phyloP scores from a whole-genome alignment of 2,888 invertebrate species.

The Sympetrum striolatum region DNA sequence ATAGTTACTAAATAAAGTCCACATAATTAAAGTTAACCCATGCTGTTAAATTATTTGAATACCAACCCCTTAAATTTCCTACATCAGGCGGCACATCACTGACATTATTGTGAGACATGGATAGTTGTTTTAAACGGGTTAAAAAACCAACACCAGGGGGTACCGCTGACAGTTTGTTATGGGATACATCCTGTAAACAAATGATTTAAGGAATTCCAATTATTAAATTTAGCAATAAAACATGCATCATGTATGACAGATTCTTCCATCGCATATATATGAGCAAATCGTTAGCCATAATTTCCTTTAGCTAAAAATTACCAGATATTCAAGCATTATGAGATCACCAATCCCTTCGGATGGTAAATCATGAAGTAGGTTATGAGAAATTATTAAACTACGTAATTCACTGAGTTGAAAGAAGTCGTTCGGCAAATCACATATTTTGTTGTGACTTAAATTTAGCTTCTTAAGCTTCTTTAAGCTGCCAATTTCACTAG shows the following conservation, averaged over 20 bases:
- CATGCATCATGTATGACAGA: not conserved
- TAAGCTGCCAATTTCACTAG: constrained; percentile 75
- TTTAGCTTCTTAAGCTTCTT: constrained; percentile 71
- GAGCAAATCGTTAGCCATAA: not conserved
- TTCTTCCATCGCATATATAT: no score
- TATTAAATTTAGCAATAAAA: not conserved
- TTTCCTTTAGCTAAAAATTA: constrained; percentile 55
- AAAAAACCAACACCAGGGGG: constrained; percentile 85
- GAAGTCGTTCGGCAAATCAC: constrained; percentile 68
- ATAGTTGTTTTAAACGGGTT: constrained; percentile 75
- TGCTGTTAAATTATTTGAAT: constrained; percentile 38
- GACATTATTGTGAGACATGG: constrained; percentile 77
- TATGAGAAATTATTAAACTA: constrained; percentile 77
- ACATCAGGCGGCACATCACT: constrained; percentile 80
- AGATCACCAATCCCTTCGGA: constrained; percentile 76
- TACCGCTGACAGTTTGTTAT: constrained; percentile 75
- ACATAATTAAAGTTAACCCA: not conserved
- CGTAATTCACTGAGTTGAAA: constrained; percentile 74
- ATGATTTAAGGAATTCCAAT: not conserved
- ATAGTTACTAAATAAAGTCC: not conserved
- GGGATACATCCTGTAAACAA: constrained; percentile 73
- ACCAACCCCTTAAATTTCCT: constrained; percentile 80
- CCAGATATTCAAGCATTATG: constrained; percentile 77
- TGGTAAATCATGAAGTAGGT: constrained; percentile 71
- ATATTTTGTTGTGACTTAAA: constrained; percentile 73